Conservation (phyloP, 1,140 invertebrate species). For the Aphis gossypii region DNA sequence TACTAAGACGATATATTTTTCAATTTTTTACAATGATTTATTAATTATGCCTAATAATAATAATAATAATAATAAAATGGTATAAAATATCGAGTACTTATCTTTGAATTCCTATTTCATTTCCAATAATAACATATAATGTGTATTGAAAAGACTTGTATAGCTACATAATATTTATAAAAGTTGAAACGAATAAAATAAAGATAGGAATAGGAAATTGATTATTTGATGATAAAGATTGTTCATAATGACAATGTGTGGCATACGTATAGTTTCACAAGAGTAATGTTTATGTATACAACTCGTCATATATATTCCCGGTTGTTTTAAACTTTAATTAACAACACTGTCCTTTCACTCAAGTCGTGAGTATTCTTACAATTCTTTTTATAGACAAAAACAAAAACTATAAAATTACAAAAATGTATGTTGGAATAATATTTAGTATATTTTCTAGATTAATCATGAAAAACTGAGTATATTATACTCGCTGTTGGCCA, state of each 20-base stretch:
- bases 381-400: background rate
- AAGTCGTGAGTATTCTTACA: background rate
- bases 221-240: background rate
- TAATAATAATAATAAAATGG: too few species aligned
- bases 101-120: background rate
- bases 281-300: background rate
- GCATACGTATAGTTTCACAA: background rate
- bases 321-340: background rate
- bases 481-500: background rate
- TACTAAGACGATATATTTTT: background rate
- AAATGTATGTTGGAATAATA: background rate
- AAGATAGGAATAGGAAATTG: background rate
- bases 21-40: background rate
- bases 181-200: background rate
- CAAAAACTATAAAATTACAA: background rate
- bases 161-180: too few species aligned
- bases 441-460: background rate
- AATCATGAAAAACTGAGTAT: background rate
- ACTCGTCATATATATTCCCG: background rate
- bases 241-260: background rate
- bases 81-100: background rate
- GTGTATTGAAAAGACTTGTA: too few species aligned
- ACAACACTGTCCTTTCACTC: background rate
- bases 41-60: background rate
- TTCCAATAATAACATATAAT: background rate